Evolutionary conservation across 2,113 vertebrate species (phyloP).

Genomic region (Labeo rohita): DNA sequence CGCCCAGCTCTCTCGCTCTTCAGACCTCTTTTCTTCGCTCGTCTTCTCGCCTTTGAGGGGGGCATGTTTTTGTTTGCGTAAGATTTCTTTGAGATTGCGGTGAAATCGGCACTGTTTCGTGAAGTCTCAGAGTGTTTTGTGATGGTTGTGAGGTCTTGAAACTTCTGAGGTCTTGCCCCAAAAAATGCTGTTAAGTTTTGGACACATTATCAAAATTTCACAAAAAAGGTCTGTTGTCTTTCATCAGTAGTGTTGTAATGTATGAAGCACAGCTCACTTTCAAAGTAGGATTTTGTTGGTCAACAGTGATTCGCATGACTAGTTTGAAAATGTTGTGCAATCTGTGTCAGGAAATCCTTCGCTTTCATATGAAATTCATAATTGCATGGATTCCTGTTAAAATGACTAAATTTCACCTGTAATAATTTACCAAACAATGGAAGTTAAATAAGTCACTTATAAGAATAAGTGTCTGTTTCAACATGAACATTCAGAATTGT

Average conservation of each 20-base stretch:
- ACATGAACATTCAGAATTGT: too few relatives aligned
- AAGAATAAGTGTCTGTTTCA: too few relatives aligned
- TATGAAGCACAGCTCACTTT: not conserved
- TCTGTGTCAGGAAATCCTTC: too few relatives aligned
- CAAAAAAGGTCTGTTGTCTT: not conserved
- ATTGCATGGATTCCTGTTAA: too few relatives aligned
- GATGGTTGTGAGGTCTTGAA: not conserved
- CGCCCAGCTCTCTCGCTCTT: not conserved
- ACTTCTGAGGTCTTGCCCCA: not conserved
- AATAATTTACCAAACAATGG: too few relatives aligned
- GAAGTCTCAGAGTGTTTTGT: not conserved
- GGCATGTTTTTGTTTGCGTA: slow-evolving; percentile 37
- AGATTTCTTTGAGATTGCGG: slow-evolving; percentile 49
- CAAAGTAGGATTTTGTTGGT: too few relatives aligned
- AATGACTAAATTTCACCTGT: too few relatives aligned
- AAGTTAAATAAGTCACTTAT: too few relatives aligned
- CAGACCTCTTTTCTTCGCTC: slow-evolving; percentile 29
- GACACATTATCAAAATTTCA: not conserved
- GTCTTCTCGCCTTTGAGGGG: slow-evolving; percentile 5
- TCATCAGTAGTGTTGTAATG: not conserved
- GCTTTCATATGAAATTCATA: too few relatives aligned
- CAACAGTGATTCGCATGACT: too few relatives aligned
- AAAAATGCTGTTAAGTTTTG: not conserved
- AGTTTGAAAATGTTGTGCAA: too few relatives aligned
- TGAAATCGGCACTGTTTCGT: slow-evolving; percentile 8